Percentiles rank a stretch among this genome's conserved stretches.
Conservation (phyloP, 2,113 vertebrate species). For the Pelmatolapia mariae region DNA sequence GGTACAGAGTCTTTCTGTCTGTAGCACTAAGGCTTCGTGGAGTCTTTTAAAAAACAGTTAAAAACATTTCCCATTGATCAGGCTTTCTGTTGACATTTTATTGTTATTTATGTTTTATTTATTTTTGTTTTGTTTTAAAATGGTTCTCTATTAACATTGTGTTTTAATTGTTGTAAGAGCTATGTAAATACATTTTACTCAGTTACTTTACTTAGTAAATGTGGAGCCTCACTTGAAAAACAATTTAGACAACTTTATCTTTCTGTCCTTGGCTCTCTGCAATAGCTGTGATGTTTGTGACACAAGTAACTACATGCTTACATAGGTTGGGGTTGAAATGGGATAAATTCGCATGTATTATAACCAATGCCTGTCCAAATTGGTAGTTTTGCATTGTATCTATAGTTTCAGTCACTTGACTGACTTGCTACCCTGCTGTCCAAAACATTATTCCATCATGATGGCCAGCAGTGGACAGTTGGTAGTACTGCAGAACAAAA, state of each 20-base stretch:
- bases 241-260: background rate
- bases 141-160: background rate
- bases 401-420: background rate
- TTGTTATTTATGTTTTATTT: background rate
- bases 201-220: background rate
- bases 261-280: background rate
- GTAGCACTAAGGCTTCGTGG: accelerated
- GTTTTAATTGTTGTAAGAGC: background rate
- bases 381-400: background rate
- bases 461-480: background rate
- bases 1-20: background rate
- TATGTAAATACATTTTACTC: background rate
- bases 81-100: background rate
- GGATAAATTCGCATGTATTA: background rate
- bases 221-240: background rate
- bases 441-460: background rate
- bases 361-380: background rate
- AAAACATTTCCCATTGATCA: background rate
- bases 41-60: background rate
- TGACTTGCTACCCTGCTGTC: background rate
- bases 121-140: background rate
- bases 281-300: background rate
- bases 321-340: background rate
- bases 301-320: background rate
- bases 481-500: background rate